Evolutionary conservation across 2,888 invertebrate genomes (phyloP), one percentile per base, ranked within the genome.

Genomic region (Candidula unifasciata): DNA sequence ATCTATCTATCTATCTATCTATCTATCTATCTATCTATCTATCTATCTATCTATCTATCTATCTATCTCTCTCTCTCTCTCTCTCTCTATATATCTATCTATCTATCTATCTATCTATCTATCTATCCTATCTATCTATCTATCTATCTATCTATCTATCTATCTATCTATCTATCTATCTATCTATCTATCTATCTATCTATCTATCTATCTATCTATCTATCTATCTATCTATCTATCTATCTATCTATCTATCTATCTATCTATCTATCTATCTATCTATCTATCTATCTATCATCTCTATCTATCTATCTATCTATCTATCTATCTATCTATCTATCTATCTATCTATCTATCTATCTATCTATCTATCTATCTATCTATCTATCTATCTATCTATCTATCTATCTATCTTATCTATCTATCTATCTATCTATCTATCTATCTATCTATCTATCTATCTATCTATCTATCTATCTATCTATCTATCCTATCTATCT

Each of bases 311-410:
- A 5, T 66, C 66, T 66, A 3, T 27, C 66, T 66, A 5, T 66
- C 66, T 66, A 3, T 66, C 66, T 27, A 3, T 66, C 66, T 27
- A 3, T 27, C 66, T 27, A 3, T 66, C 66, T 27, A 3, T 66
- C 66, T 5, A n/a, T 66, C 66, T 27, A n/a, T 66, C 66, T 27
- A 27, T 66, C 66, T 66, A n/a, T 66, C 66, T 66, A n/a, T 27
- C 66, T 66, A n/a, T 66, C 66, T 66, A n/a, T 66, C 66, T 27
- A n/a, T 66, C 66, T 66, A 27, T 66, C 66, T 66, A n/a, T 66
- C 66, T 27, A n/a, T 66, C 66, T 66, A n/a, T 66, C 66, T 66
- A n/a, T 27, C 66, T 66, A n/a, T 66, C 66, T 66, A n/a, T 66
- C 66, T 66, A n/a, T 66, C 66, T 66, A n/a, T n/a, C n/a, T n/a